Evolutionary conservation across 2,113 vertebrate genomes (phyloP), one percentile per base, ranked within the genome.

Genomic region (Nymphicus hollandicus): DNA sequence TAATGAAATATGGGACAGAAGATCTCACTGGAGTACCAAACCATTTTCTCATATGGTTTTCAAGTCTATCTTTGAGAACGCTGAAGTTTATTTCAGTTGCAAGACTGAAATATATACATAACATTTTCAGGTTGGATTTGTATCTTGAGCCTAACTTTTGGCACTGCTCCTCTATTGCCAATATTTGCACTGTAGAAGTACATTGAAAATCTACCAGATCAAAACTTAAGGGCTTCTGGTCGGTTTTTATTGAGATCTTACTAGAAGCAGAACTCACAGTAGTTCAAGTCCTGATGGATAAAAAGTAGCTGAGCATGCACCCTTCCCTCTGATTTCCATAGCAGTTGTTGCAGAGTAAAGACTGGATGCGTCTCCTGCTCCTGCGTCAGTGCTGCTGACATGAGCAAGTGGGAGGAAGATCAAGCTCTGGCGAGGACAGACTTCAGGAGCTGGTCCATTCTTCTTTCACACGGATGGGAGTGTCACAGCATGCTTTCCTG

Each of bases 401-500:
- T 3, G 76, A 81, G 29, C 69, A 71, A 74, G 61, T 81, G 76
- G 91, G 94, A 95, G 81, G 85, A 91, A 80, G 49, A 94, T 68
- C 64, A 86, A 83, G 78, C 71, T 88, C 35, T 2, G 0, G 46
- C 4, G 13, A 90, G 82, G 93, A 64, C 1, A 0, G 64, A 66
- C 89, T 52, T 83, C 79, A 77, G 89, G 89, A 95, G 79, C 41
- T 77, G 64, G 46, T 82, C 64, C 33, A 0, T 72, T 89, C 74
- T 71, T 50, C 74, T 92, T 96, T 97, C 96, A 95, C 93, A 95
- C 4, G 9, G 50, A 88, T 92, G 89, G 93, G 96, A 95, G 94
- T 81, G 95, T 79, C 92, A 84, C 50, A 68, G 76, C 0, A 0
- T 0, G 0, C 80, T 95, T 96, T 91, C 68, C 88, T 88, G 76